Conservation (phyloP, 53 echinoderm and acorn worm genomes). For the Arbacia lixula region DNA sequence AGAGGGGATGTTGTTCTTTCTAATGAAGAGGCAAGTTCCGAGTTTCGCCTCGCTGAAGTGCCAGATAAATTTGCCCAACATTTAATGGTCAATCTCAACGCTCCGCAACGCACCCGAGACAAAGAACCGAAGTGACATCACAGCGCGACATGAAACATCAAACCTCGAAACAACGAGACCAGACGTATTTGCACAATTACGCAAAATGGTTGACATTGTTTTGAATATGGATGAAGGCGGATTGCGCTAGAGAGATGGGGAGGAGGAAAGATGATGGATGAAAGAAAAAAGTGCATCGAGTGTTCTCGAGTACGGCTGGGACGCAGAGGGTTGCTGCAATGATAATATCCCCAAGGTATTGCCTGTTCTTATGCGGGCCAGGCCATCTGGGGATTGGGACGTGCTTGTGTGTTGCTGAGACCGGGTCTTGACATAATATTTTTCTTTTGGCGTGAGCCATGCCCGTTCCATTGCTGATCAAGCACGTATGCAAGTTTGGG, state of each 20-base stretch:
- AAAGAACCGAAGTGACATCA: too few relatives aligned
- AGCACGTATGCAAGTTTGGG: conserved; percentile 1
- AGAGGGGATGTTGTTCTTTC: too few relatives aligned
- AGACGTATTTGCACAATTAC: too few relatives aligned
- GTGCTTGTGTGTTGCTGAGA: not conserved
- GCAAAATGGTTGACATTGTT: too few relatives aligned
- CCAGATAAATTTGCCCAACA: conserved; percentile 5
- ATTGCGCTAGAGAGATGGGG: not conserved
- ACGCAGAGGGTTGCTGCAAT: not conserved
- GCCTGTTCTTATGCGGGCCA: conserved; percentile 11
- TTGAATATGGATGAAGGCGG: too few relatives aligned
- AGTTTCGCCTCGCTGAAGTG: conserved; percentile 13
- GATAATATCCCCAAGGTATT: conserved; percentile 32
- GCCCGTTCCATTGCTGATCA: not conserved
- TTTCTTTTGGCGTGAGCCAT: not conserved
- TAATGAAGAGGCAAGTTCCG: too few relatives aligned
- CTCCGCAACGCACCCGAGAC: too few relatives aligned
- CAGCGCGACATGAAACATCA: too few relatives aligned
- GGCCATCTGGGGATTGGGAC: conserved; percentile 11
- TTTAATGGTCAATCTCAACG: conserved; percentile 3
- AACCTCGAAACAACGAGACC: too few relatives aligned
- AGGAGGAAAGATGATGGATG: not conserved
- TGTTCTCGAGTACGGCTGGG: not conserved
- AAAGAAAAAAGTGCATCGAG: not conserved
- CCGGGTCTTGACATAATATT: conserved; percentile 5